Evolutionary conservation across 2,113 vertebrate species (phyloP).

Genomic region (Bubo blakistoni): DNA sequence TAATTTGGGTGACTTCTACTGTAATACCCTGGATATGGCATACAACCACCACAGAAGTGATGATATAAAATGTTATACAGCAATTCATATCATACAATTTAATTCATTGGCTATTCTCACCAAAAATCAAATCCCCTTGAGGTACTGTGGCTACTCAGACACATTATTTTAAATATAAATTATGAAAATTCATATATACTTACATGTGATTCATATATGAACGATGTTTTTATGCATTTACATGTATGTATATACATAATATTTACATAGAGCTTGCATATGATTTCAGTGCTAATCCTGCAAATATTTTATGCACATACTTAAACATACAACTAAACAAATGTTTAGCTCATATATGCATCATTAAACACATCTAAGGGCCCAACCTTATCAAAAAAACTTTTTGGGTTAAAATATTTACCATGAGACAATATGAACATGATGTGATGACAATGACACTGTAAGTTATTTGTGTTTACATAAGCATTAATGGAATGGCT

Average conservation of each 20-base stretch:
- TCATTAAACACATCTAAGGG: not conserved
- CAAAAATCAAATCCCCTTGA: too few relatives aligned
- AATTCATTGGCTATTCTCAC: too few relatives aligned
- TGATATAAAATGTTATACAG: too few relatives aligned
- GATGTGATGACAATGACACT: not conserved
- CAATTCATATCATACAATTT: too few relatives aligned
- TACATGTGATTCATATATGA: not conserved
- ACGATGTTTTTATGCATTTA: not conserved
- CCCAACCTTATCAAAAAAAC: not conserved
- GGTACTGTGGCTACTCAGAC: too few relatives aligned
- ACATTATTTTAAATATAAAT: not conserved
- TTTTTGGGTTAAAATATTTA: not conserved
- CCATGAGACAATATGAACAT: not conserved
- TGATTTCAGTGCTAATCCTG: not conserved
- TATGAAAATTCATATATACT: not conserved
- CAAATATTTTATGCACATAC: not conserved
- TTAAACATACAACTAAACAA: not conserved
- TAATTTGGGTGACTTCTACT: too few relatives aligned
- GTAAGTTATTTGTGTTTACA: not conserved
- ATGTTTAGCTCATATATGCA: not conserved
- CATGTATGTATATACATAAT: not conserved
- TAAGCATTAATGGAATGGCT: not conserved
- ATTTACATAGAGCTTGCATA: not conserved
- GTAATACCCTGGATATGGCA: too few relatives aligned
- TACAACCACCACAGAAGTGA: too few relatives aligned